Evolutionary conservation across 2,113 vertebrate genomes (phyloP), one percentile per base, ranked within the genome.

Genomic region (Naja naja): DNA sequence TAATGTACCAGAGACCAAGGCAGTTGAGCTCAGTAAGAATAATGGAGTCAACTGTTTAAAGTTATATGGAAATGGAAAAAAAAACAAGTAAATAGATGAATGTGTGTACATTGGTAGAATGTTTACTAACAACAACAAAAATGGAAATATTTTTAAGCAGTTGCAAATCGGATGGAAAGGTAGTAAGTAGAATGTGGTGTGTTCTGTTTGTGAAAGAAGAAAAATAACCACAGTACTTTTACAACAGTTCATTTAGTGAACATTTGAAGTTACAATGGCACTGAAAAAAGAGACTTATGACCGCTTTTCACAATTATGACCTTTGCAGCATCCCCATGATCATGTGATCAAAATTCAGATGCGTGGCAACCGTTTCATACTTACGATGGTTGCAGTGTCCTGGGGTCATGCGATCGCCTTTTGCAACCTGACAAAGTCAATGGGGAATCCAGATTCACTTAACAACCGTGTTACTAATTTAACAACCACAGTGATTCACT

Each of bases 331-430:
- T 58, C 25, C 56, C 56, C 25, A 8, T 25, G 56, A 23, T 25
- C 23, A 25, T 8, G 2, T 7, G 10, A 64, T n/a, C 60, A 64
- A 64, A 64, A n/a, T 30, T 64, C 27, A 64, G 6, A 30, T 30
- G 27, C 58, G 12, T 30, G 60, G 12, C 11, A 64, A 64, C 27
- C 4, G 11, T 11, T 27, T 64, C 27, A 5, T 69, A n/a, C n/a
- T n/a, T 69, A n/a, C 16, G 30, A n/a, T 0, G 30, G 12, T 69
- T 69, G 30, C 60, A 5, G 30, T 64, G 10, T 27, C 58, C 25
- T 3, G 3, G 27, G 27, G 10, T n/a, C 1, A 69, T 1, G 1
- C 2, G 11, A 69, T n/a, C 60, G 0, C 11, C 27, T 30, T n/a
- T n/a, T 69, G 4, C 30, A 1, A 16, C 60, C 12, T n/a, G 47